These are phyloP conservation scores for Toxotes lorentzi DNA, from an alignment of 2,797 vertebrate genomes.

Conservation along the genomic window DNA sequence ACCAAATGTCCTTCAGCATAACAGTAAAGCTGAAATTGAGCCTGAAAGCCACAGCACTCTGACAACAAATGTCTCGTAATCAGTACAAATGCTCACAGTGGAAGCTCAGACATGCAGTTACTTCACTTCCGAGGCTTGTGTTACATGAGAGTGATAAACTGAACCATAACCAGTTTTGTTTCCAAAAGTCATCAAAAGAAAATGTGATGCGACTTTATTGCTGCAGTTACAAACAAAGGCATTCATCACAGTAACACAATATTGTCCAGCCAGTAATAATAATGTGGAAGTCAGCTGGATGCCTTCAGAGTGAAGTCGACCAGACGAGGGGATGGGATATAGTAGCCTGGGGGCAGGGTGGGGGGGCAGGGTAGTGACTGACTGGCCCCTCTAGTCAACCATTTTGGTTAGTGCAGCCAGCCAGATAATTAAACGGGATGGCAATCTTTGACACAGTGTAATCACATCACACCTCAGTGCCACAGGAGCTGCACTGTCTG, in stretches of 20 bases:
- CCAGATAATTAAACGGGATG: constrained; percentile 82
- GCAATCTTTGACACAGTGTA: constrained; percentile 78
- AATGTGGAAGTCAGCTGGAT: constrained; percentile 62
- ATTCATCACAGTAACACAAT: constrained; percentile 60
- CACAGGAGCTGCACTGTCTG: constrained; percentile 65
- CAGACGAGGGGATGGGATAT: constrained; percentile 61
- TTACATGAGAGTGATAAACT: constrained; percentile 1
- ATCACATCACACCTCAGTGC: constrained; percentile 76
- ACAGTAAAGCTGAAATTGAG: not conserved
- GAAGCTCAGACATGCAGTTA: not conserved
- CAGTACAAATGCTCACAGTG: constrained; percentile 2
- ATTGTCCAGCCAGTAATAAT: constrained; percentile 56
- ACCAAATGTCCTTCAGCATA: constrained; percentile 1
- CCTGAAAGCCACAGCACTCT: constrained; percentile 10
- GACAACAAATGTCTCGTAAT: constrained; percentile 5
- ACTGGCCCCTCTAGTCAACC: constrained; percentile 64
- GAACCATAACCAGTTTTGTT: constrained; percentile 11
- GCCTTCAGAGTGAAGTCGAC: constrained; percentile 45
- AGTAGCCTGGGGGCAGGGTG: constrained; percentile 50
- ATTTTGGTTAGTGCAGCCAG: constrained; percentile 79
- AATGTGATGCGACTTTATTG: constrained; percentile 26
- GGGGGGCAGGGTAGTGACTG: constrained; percentile 31
- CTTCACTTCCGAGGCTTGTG: not conserved
- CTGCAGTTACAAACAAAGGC: constrained; percentile 34
- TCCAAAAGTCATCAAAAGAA: constrained; percentile 35